Evolutionary conservation across 2,888 invertebrate genomes (phyloP).

Genomic region (Daptonema setosum): DNA sequence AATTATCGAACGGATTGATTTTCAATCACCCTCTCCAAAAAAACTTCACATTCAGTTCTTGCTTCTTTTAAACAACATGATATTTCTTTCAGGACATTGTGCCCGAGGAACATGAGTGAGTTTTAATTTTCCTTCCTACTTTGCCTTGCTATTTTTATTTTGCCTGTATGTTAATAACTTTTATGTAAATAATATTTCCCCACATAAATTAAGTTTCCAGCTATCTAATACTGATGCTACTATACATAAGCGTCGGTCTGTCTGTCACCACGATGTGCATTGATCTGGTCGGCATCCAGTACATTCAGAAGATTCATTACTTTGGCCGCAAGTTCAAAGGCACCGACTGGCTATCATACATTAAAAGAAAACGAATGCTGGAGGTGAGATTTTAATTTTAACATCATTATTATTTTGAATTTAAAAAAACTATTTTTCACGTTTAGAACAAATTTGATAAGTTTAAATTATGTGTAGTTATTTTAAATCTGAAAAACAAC

Average conservation of each 20-base stretch:
- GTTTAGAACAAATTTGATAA: no score
- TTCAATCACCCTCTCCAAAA: no score
- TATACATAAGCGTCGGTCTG: slow-evolving; percentile 26
- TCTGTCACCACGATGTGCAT: slow-evolving; percentile 28
- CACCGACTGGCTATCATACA: slow-evolving; percentile 13
- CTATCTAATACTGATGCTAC: slow-evolving; percentile 23
- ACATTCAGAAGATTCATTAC: slow-evolving; percentile 27
- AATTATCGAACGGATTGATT: no score
- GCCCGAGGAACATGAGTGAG: slow-evolving; percentile 22
- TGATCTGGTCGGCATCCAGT: slow-evolving; percentile 27
- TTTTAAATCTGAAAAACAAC: no score
- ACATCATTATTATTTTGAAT: no score
- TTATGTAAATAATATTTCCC: no score
- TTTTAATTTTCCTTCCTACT: neutral
- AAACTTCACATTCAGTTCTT: no score
- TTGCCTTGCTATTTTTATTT: neutral
- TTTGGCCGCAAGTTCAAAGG: slow-evolving; percentile 27
- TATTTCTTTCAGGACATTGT: slow-evolving; percentile 14
- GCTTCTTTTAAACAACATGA: no score
- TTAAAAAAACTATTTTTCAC: no score
- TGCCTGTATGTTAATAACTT: neutral
- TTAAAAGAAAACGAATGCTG: neutral
- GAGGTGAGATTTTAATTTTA: neutral
- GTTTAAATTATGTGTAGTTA: no score
- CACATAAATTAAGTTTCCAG: slow-evolving; percentile 8